Evolutionary conservation across 2,797 vertebrate species (phyloP).

Genomic region (Galaxias olidus): DNA sequence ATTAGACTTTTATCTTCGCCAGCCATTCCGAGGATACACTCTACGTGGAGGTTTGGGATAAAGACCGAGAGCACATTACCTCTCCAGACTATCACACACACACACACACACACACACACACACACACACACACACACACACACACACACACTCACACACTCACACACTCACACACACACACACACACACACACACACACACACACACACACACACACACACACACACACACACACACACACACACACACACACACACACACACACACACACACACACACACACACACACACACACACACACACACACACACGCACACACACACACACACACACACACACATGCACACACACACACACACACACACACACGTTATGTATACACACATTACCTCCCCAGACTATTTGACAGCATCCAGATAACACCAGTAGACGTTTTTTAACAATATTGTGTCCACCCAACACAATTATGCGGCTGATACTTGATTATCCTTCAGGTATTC

Average conservation of each 20-base stretch:
- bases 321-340: neutral
- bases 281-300: slow-evolving; percentile 32
- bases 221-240: slow-evolving; percentile 1
- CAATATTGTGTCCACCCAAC: too few relatives aligned
- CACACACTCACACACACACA: neutral
- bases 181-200: neutral
- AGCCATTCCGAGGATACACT: neutral
- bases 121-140: neutral
- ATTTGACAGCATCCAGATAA: too few relatives aligned
- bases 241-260: slow-evolving; percentile 12
- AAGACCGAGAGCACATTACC: slow-evolving; percentile 27
- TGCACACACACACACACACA: too few relatives aligned
- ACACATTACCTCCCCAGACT: too few relatives aligned
- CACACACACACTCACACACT: neutral
- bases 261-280: slow-evolving; percentile 14
- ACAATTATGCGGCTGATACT: too few relatives aligned
- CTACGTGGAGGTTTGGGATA: neutral
- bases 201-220: slow-evolving; percentile 33
- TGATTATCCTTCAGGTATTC: too few relatives aligned
- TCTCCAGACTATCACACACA: slow-evolving; percentile 34
- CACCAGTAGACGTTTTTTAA: too few relatives aligned
- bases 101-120: neutral
- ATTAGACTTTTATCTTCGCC: neutral
- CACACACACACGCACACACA: too few relatives aligned
- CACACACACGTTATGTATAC: too few relatives aligned